Percentiles rank a stretch among this genome's conserved stretches.
Evolutionary conservation across 2,888 invertebrate species (phyloP).

Genomic region (Megalurothrips usitatus): DNA sequence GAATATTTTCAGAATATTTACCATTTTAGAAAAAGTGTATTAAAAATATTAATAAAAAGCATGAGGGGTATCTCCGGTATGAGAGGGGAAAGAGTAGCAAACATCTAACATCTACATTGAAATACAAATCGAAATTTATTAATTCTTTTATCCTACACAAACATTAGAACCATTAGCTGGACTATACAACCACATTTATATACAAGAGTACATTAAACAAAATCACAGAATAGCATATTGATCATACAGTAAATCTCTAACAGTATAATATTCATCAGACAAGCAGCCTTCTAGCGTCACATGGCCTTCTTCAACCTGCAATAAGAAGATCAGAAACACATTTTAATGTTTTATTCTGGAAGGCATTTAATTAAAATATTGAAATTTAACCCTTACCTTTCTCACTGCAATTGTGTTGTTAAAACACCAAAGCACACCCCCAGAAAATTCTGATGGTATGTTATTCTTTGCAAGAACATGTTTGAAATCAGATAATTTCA

Average conservation of each 20-base stretch:
- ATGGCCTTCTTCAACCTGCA: slow-evolving; percentile 83
- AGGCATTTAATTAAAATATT: not conserved
- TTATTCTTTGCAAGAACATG: slow-evolving; percentile 69
- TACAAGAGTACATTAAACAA: not conserved
- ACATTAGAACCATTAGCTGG: no score
- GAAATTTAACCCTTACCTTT: slow-evolving; percentile 54
- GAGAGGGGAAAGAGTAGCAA: no score
- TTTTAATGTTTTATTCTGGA: not conserved
- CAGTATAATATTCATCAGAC: slow-evolving; percentile 91
- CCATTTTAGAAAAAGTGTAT: no score
- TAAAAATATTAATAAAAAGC: no score
- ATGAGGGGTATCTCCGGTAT: no score
- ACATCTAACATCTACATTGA: no score
- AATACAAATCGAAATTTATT: no score
- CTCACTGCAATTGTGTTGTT: slow-evolving; percentile 85
- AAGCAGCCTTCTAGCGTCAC: slow-evolving; percentile 91
- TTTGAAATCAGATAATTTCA: slow-evolving; percentile 88
- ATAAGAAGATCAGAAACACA: slow-evolving; percentile 41
- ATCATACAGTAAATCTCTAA: slow-evolving; percentile 86
- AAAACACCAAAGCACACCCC: slow-evolving; percentile 90
- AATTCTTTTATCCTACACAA: no score
- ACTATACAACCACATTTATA: not conserved
- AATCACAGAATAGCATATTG: slow-evolving; percentile 91
- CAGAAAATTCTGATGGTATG: slow-evolving; percentile 80
- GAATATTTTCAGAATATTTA: no score